phyloP scores from a whole-genome alignment of 2,113 vertebrate species.

The Lasiurus cinereus region DNA sequence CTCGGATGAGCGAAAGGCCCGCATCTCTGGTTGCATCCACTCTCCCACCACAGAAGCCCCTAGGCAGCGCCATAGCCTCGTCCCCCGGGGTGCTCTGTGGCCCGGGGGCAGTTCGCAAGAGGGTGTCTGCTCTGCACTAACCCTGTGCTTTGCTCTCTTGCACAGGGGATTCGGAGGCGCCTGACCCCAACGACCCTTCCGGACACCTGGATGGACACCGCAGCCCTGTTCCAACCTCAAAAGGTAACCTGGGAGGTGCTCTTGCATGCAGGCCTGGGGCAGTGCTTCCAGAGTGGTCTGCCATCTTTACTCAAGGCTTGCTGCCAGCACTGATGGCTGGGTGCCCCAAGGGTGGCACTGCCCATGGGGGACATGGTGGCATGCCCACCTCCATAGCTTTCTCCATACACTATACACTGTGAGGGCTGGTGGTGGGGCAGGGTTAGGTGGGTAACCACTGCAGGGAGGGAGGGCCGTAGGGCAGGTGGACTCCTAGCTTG shows the following conservation, averaged over 20 bases:
- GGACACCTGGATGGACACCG: slow-evolving; percentile 88
- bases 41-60: neutral
- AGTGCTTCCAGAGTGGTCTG: neutral
- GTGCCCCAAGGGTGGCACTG: neutral
- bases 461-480: neutral
- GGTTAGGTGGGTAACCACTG: too few species aligned
- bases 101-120: too few species aligned
- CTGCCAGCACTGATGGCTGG: too few species aligned
- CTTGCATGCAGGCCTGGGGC: neutral
- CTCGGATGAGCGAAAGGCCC: too few species aligned
- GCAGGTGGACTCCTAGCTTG: neutral
- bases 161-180: slow-evolving; percentile 87
- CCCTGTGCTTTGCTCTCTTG: slow-evolving; percentile 54
- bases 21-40: accelerated
- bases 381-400: neutral
- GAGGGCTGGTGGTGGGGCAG: neutral
- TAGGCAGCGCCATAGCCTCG: too few species aligned
- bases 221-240: slow-evolving; percentile 89
- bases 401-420: neutral
- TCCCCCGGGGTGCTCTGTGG: too few species aligned
- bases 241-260: slow-evolving; percentile 86
- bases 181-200: slow-evolving; percentile 87
- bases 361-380: too few species aligned
- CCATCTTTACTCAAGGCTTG: accelerated
- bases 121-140: too few species aligned